Evolutionary conservation across 2,888 invertebrate genomes (phyloP).

Genomic region (Leucophora obtusa): DNA sequence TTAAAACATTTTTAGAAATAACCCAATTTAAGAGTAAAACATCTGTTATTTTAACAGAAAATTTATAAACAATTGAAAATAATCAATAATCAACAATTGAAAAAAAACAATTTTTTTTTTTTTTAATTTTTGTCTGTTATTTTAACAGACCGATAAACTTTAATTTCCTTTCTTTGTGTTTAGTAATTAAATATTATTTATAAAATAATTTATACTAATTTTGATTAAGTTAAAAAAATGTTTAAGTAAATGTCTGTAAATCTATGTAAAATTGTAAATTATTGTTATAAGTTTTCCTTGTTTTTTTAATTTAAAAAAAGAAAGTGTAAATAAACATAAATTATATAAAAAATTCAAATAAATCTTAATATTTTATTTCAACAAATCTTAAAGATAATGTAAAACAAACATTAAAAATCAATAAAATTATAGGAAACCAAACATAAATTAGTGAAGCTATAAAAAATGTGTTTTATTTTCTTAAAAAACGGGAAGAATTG

Average conservation of each 20-base stretch:
- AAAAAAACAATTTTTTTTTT: no score
- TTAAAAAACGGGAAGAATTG: slow-evolving; percentile 12
- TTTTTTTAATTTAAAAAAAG: slow-evolving; percentile 1
- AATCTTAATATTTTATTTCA: slow-evolving; percentile 42
- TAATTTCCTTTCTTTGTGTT: not conserved
- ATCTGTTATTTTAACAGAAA: no score
- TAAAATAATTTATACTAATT: slow-evolving; percentile 4
- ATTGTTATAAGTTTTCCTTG: slow-evolving; percentile 3
- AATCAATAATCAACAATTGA: no score
- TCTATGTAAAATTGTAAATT: slow-evolving; percentile 26
- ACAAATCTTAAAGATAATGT: slow-evolving; percentile 35
- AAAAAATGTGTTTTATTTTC: not conserved
- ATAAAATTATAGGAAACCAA: slow-evolving; percentile 34
- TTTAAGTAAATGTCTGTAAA: slow-evolving; percentile 17
- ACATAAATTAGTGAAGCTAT: slow-evolving; percentile 27
- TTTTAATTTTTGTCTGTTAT: no score
- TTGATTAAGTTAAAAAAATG: not conserved
- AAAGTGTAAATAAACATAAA: slow-evolving; percentile 47
- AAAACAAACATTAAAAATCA: slow-evolving; percentile 40
- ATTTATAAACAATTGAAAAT: no score
- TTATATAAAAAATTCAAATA: slow-evolving; percentile 32
- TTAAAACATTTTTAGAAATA: no score
- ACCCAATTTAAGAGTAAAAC: no score
- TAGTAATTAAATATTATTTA: not conserved
- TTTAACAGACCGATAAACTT: no score